Evolutionary conservation across 2,888 invertebrate genomes (phyloP).

Genomic region (Molanna angustata): DNA sequence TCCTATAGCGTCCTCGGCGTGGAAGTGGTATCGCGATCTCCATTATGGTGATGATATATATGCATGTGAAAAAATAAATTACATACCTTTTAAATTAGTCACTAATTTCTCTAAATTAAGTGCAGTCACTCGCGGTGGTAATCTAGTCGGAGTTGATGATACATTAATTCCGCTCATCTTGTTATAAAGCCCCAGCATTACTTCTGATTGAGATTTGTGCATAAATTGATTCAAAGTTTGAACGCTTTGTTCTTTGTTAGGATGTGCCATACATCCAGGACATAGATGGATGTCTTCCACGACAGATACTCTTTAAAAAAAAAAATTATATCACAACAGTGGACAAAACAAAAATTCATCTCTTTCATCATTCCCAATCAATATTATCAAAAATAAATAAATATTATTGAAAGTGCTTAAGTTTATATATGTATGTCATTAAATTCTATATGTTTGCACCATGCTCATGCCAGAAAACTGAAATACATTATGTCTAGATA

Average conservation of each 20-base stretch:
- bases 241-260: conserved; percentile 43
- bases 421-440: background rate
- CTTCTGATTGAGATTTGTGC: conserved; percentile 53
- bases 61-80: too few species aligned
- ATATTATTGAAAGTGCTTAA: conserved; percentile 28
- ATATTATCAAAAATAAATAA: too few species aligned
- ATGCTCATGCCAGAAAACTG: too few species aligned
- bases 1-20: too few species aligned
- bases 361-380: too few species aligned
- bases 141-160: conserved; percentile 48
- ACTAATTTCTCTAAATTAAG: conserved; percentile 52
- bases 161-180: conserved; percentile 49
- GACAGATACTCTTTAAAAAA: conserved; percentile 38
- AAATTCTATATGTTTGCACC: too few species aligned
- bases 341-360: too few species aligned
- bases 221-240: conserved; percentile 52
- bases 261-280: conserved; percentile 47
- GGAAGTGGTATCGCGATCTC: too few species aligned
- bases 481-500: too few species aligned
- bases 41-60: too few species aligned
- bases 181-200: conserved; percentile 52
- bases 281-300: conserved; percentile 46
- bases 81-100: conserved; percentile 47
- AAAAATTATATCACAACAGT: too few species aligned
- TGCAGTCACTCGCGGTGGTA: conserved; percentile 48